Base-by-base conservation (phyloP, 2,888 invertebrate species). In the Limenitis arthemis region DNA sequence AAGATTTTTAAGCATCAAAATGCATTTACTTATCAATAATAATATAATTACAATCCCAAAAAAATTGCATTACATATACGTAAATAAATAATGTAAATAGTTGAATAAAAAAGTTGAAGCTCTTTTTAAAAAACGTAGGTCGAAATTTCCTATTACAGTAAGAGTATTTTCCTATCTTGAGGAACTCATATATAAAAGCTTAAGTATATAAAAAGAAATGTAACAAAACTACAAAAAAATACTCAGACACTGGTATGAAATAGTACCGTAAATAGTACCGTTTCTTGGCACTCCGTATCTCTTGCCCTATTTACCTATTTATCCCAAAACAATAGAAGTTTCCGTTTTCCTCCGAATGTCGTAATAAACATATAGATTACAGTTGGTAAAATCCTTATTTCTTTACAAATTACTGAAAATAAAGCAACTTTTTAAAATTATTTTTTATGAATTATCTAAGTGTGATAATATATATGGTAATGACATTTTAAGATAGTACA, bases 291-390 rank as follows among this genome's bases (percentile, higher is more conserved):
- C 38, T 34, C 44, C 44, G 47, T 49, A 39, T 42, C 51, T 50
- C 51, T 51, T 56, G 54, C 39, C 56, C 56, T 49, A 56, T 51
- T 56, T 56, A 49, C 43, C 39, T 40, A 32, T 54, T 51, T 51
- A 54, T 43, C 49, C 39, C 49, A 40, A 43, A 30, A 46, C 32
- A 42, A 47, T 29, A 43, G 40, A 46, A 46, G 5, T 29, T 47
- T 37, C 47, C 20, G 33, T 47, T 46, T 9, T 33, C 43, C 9
- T 33, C 20, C 7, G 43, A 6, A 43, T 33, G 28, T 33, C 32
- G 5, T 9, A 6, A 8, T 5, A 33, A 33, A 11, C 20, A 43
- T 9, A 20, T 28, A 6, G 31, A 32, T 12, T 11, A 32, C 31
- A 9, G 32, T 42, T 32, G 4, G 4, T 20, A 20, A 20, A 20